These are phyloP conservation scores for Danaus melanippus DNA, from an alignment of 1,140 invertebrate genomes.

Conservation along the genomic window DNA sequence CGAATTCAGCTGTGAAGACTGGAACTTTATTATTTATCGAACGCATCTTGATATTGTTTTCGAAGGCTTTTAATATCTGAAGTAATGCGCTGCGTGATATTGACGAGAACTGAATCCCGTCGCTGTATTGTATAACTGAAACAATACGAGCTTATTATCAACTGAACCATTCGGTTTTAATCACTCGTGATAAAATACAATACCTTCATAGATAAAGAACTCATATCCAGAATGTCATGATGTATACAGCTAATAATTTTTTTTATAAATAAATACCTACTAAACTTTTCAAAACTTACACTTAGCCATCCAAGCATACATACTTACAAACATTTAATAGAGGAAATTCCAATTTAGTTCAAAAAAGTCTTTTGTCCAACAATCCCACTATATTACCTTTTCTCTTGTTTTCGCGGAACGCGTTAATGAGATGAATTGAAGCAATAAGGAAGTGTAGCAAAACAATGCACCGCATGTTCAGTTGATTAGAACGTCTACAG, in stretches of 20 bases:
- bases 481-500: not conserved
- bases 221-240: no score
- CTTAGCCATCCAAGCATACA: no score
- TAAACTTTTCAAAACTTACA: no score
- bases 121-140: slow-evolving; percentile 8
- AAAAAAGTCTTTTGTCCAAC: no score
- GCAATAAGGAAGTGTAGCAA: slow-evolving; percentile 4
- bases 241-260: no score
- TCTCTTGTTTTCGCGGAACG: slow-evolving; percentile 1
- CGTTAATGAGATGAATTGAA: not conserved
- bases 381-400: slow-evolving; percentile 8
- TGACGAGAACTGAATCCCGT: slow-evolving; percentile 70
- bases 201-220: no score
- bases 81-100: slow-evolving; percentile 64
- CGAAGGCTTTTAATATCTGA: slow-evolving; percentile 34
- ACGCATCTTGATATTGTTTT: slow-evolving; percentile 26
- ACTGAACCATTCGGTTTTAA: no score
- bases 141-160: no score
- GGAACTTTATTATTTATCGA: slow-evolving; percentile 17
- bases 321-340: no score
- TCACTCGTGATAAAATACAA: no score
- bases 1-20: slow-evolving; percentile 39
- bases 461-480: slow-evolving; percentile 10
- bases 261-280: no score
- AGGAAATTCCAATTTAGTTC: no score